A percentile compares a stretch with the other conserved stretches of the same genome.
These are phyloP conservation scores for Phymastichus coffea DNA, from an alignment of 1,140 invertebrate species.

Conservation along the genomic window DNA sequence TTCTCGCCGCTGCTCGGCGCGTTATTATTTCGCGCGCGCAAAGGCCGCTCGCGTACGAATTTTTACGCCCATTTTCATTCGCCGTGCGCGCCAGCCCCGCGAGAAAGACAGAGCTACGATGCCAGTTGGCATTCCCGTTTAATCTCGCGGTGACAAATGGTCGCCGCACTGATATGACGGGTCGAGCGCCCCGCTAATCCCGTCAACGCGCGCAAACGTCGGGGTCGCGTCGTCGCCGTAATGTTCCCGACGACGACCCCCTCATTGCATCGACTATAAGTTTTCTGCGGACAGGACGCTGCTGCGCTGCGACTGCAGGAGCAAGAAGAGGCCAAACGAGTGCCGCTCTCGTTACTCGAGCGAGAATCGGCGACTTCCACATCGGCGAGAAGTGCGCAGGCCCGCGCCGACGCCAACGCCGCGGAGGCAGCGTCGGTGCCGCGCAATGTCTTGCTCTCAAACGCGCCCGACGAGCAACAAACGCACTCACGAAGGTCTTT, in stretches of 20 bases:
- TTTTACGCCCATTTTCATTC: too few relatives aligned
- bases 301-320: too few relatives aligned
- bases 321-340: constrained; percentile 4
- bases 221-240: not conserved
- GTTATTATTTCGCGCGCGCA: not conserved
- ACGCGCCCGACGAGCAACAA: not conserved
- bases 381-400: too few relatives aligned
- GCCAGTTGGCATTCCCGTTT: constrained; percentile 28
- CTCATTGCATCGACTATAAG: not conserved
- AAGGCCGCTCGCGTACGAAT: constrained; percentile 1
- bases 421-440: not conserved
- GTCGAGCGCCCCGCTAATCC: constrained; percentile 32
- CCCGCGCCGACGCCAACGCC: not conserved
- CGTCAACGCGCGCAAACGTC: constrained; percentile 10
- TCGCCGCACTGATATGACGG: constrained; percentile 29
- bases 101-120: not conserved
- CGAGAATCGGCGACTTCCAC: constrained; percentile 25
- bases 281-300: too few relatives aligned
- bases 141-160: constrained; percentile 37
- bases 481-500: constrained; percentile 10
- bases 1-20: too few relatives aligned
- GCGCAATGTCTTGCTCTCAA: not conserved
- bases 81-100: not conserved
- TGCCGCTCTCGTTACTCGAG: constrained; percentile 22
- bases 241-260: too few relatives aligned